Evolutionary conservation across 1,140 invertebrate genomes (phyloP), one percentile per base, ranked within the genome.

Genomic region (Chironomus tepperi): DNA sequence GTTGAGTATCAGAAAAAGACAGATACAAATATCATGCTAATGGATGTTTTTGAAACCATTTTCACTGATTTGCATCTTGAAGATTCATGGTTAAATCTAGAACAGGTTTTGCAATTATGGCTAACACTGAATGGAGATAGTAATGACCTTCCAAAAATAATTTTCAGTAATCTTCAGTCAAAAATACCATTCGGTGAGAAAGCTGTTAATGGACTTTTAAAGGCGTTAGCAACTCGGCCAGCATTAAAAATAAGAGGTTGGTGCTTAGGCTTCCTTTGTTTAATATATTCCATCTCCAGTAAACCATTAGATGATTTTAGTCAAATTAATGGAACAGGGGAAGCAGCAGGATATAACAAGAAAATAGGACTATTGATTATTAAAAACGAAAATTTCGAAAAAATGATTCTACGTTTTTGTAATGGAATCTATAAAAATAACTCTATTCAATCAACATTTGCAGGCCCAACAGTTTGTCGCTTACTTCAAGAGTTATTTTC

Each of bases 41-140:
- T 86, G 18, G 83, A 84, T 75, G 91, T 90, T 76, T 92, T 92
- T 78, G 87, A 91, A 77, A 85, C 85, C 75, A 84, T 93, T 75
- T 90, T 92, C 77, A 85, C 85, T 7, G 87, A 90, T 77, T 79
- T 89, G 18, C 83, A 87, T 75, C 74, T 79, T 7, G 79, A 87
- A 81, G 81, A 84, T 79, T 84, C 86, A 73, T 86, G 85, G 78
- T 88, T 88, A 21, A 90, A 90, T 79, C 85, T 94, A 79, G 93
- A 95, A 81, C 87, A 92, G 77, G 87, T 94, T 64, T 83, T 95
- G 6, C 90, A 93, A 74, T 84, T 94, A 75, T 95, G 93, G 93
- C 84, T 95, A 64, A 93, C 91, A 1, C 81, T 95, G 67, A 94
- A 93, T 80, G 85, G 87, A 76, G 86, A 85, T 73, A 80, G 84